These are phyloP conservation scores for Drosophila picticornis DNA, from an alignment of 2,888 invertebrate genomes.

Conservation along the genomic window DNA sequence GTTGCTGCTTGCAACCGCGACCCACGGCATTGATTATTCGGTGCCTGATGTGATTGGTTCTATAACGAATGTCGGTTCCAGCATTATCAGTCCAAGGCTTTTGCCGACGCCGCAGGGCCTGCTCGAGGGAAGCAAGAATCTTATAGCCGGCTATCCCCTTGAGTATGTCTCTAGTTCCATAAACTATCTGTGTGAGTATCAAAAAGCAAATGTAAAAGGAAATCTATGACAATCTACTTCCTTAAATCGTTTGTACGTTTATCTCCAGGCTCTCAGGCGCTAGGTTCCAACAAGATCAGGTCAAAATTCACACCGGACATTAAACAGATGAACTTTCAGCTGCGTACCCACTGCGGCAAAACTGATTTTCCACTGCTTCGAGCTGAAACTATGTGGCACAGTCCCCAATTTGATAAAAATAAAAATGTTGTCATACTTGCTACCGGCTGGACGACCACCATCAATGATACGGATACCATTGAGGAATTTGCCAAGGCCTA, in stretches of 20 bases:
- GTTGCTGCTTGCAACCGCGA: constrained; percentile 22
- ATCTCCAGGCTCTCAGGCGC: constrained; percentile 79
- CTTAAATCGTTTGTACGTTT: background rate
- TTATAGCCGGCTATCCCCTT: constrained; percentile 83
- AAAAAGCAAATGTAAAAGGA: background rate
- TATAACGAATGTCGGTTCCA: constrained; percentile 58
- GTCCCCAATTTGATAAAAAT: constrained; percentile 75
- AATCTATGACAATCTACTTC: background rate
- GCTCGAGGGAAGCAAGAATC: constrained; percentile 80
- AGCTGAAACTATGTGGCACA: constrained; percentile 81
- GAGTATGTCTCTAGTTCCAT: constrained; percentile 79
- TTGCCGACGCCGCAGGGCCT: constrained; percentile 76
- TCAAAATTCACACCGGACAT: constrained; percentile 81
- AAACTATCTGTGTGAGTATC: constrained; percentile 80
- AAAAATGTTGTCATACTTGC: constrained; percentile 83
- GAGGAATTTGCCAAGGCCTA: constrained; percentile 80
- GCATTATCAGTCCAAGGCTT: constrained; percentile 61
- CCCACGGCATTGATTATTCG: constrained; percentile 52
- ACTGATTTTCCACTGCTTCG: constrained; percentile 75
- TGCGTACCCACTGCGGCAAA: constrained; percentile 76
- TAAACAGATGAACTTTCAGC: constrained; percentile 78
- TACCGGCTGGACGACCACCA: constrained; percentile 84
- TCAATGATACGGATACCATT: constrained; percentile 79
- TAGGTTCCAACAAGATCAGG: constrained; percentile 69
- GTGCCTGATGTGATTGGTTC: constrained; percentile 70